Percentiles rank a stretch among this genome's conserved stretches.
phyloP scores from a whole-genome alignment of 1,140 invertebrate genomes.

The Halyomorpha halys region DNA sequence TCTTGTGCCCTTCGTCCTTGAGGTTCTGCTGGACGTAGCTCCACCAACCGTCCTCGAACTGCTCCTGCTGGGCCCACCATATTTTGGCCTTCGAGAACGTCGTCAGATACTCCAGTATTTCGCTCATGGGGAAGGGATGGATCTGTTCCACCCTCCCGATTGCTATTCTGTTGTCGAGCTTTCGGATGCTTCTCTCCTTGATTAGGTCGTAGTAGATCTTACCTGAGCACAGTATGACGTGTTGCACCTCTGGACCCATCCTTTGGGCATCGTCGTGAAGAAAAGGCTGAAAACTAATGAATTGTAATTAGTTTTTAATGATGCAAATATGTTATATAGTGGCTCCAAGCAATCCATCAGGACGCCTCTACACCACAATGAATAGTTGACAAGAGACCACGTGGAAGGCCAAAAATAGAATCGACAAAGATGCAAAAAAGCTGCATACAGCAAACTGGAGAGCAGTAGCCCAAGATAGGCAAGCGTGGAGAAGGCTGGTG shows the following conservation, averaged over 20 bases:
- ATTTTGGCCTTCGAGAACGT: constrained; percentile 63
- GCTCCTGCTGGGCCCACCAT: constrained; percentile 76
- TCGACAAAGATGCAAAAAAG: no score
- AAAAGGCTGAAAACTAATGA: constrained; percentile 12
- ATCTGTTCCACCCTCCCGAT: constrained; percentile 73
- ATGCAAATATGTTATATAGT: no score
- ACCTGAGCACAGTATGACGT: constrained; percentile 65
- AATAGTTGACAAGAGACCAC: no score
- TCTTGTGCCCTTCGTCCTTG: constrained; percentile 19
- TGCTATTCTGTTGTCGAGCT: constrained; percentile 58
- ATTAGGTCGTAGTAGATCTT: constrained; percentile 77
- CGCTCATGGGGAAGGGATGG: constrained; percentile 74
- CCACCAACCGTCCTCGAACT: constrained; percentile 73
- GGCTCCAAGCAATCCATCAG: no score
- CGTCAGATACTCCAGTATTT: constrained; percentile 52
- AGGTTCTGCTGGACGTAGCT: constrained; percentile 45
- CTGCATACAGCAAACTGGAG: no score
- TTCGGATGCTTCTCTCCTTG: constrained; percentile 51
- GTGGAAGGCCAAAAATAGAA: no score
- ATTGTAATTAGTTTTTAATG: no score
- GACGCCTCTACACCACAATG: no score
- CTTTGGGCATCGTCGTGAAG: not conserved
- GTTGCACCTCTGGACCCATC: constrained; percentile 43
- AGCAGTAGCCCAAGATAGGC: no score
- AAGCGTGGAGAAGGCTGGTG: no score